A percentile compares a stretch with the other conserved stretches of the same genome.
Evolutionary conservation across 2,888 invertebrate species (phyloP).

Genomic region (Xestia ashworthii): DNA sequence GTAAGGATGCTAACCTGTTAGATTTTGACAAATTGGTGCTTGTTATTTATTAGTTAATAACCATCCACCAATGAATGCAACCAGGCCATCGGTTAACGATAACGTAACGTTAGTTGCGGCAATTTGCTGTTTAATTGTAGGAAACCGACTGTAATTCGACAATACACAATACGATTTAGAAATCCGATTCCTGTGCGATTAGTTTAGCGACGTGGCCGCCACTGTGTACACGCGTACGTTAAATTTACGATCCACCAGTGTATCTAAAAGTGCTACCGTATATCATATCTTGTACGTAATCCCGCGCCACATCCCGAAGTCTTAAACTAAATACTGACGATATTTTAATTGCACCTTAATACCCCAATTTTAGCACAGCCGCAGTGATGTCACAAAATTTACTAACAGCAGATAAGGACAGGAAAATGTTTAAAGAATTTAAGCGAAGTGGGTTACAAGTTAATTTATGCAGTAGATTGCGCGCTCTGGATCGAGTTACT

Average conservation of each 20-base stretch:
- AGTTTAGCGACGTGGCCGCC: slow-evolving; percentile 64
- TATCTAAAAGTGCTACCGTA: slow-evolving; percentile 41
- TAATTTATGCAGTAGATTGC: slow-evolving; percentile 69
- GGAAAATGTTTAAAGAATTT: slow-evolving; percentile 56
- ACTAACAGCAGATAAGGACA: slow-evolving; percentile 58
- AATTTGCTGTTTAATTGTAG: slow-evolving; percentile 72
- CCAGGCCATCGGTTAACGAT: slow-evolving; percentile 68
- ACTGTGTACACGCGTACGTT: slow-evolving; percentile 61
- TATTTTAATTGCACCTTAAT: slow-evolving; percentile 66
- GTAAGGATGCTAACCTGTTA: too few species aligned
- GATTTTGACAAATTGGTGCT: slow-evolving; percentile 14
- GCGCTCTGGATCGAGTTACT: slow-evolving; percentile 58
- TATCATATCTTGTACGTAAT: slow-evolving; percentile 48
- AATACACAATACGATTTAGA: slow-evolving; percentile 71
- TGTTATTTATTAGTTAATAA: slow-evolving; percentile 51
- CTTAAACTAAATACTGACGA: slow-evolving; percentile 50
- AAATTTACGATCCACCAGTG: slow-evolving; percentile 35
- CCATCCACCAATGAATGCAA: slow-evolving; percentile 61
- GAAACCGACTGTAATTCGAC: slow-evolving; percentile 71
- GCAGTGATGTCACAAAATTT: slow-evolving; percentile 74
- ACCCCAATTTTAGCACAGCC: slow-evolving; percentile 67
- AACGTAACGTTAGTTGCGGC: slow-evolving; percentile 68
- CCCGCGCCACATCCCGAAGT: slow-evolving; percentile 43
- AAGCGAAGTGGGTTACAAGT: slow-evolving; percentile 61
- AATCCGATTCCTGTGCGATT: slow-evolving; percentile 69